Percentiles rank a stretch among this genome's conserved stretches.
phyloP scores from a whole-genome alignment of 1,140 invertebrate species.

The Nomia melanderi region DNA sequence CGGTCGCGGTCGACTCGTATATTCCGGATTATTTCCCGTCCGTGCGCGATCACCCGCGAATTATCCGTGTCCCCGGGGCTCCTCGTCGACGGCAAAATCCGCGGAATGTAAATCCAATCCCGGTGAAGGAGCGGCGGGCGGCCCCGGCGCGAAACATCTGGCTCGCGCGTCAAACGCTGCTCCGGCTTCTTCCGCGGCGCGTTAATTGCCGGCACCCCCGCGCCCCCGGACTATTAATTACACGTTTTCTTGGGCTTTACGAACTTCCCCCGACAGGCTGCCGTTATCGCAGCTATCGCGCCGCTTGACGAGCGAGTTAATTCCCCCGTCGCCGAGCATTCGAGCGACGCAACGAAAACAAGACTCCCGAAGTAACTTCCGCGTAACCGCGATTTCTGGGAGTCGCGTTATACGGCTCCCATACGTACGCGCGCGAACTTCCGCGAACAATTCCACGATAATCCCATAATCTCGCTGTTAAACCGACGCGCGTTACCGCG shows the following conservation, averaged over 20 bases:
- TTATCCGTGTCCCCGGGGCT: too few relatives aligned
- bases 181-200: background rate
- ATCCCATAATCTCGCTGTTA: conserved; percentile 8
- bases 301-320: conserved; percentile 5
- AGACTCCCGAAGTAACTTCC: conserved; percentile 4
- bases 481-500: background rate
- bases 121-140: background rate
- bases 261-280: conserved; percentile 6
- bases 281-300: background rate
- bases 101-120: background rate
- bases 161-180: background rate
- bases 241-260: conserved; percentile 13
- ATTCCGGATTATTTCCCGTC: too few relatives aligned
- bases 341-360: conserved; percentile 10
- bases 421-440: background rate
- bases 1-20: too few relatives aligned
- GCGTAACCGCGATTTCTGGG: background rate
- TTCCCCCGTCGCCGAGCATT: conserved; percentile 3
- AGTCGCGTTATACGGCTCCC: background rate
- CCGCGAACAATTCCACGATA: background rate
- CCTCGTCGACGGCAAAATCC: too few relatives aligned
- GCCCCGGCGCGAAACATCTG: background rate
- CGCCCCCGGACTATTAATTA: conserved; percentile 20
- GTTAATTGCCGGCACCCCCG: conserved; percentile 4
- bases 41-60: too few relatives aligned